phyloP scores from a whole-genome alignment of 2,888 invertebrate species.

The Urechis unicinctus region DNA sequence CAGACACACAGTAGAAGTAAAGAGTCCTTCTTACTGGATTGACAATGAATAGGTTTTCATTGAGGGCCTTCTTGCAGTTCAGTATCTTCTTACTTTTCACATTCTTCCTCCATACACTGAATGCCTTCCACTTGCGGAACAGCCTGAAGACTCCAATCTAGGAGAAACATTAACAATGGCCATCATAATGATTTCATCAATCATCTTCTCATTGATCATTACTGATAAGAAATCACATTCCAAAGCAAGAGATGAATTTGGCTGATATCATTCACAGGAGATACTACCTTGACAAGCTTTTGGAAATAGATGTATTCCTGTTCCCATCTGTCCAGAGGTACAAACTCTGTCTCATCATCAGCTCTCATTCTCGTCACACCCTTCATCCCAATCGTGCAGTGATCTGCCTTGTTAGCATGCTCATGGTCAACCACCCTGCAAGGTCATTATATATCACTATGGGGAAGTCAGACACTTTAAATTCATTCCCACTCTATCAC shows the following conservation, averaged over 20 bases:
- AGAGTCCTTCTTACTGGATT: conserved; percentile 55
- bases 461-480: background rate
- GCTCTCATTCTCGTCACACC: conserved; percentile 67
- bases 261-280: background rate
- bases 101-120: conserved; percentile 72
- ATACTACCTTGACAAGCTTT: conserved; percentile 64
- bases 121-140: conserved; percentile 60
- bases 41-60: conserved; percentile 67
- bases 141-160: conserved; percentile 50
- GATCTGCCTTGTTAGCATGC: conserved; percentile 64
- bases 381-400: conserved; percentile 72
- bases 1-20: background rate
- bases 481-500: background rate
- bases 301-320: conserved; percentile 74
- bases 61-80: conserved; percentile 58
- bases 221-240: too few relatives aligned
- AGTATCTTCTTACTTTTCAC: conserved; percentile 66
- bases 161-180: conserved; percentile 9
- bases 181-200: background rate
- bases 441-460: background rate
- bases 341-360: conserved; percentile 68
- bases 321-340: conserved; percentile 72
- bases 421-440: conserved; percentile 68
- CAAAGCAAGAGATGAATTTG: too few relatives aligned
- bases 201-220: too few relatives aligned